phyloP scores from a whole-genome alignment of 2,113 vertebrate species.

The Proteles cristata region DNA sequence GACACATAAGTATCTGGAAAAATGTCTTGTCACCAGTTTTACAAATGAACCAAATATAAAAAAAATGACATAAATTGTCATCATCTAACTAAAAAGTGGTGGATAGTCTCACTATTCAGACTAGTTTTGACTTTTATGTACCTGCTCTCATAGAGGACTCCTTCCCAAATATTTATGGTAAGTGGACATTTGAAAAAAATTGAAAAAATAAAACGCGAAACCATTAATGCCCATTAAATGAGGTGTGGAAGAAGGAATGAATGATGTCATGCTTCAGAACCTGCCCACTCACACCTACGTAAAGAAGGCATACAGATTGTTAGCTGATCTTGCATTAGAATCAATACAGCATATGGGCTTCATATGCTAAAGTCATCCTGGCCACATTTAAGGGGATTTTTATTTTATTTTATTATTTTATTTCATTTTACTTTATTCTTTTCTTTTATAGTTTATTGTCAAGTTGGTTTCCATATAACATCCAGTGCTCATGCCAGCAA shows the following conservation, averaged over 20 bases:
- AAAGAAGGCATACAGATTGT: background rate
- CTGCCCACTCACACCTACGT: background rate
- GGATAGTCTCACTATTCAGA: background rate
- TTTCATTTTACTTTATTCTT: too few species aligned
- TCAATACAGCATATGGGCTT: background rate
- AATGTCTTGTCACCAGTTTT: background rate
- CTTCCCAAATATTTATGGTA: conserved; percentile 12
- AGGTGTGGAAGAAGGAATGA: background rate
- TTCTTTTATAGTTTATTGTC: too few species aligned
- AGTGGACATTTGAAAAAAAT: background rate
- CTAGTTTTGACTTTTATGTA: background rate
- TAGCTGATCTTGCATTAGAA: background rate
- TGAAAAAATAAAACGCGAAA: conserved; percentile 17
- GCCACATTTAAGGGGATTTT: background rate
- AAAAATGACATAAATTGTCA: background rate
- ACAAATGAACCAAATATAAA: background rate
- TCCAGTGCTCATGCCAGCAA: too few species aligned
- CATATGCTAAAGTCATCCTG: background rate
- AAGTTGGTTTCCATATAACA: too few species aligned
- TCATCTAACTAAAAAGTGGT: background rate
- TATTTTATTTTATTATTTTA: too few species aligned
- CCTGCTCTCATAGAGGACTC: background rate
- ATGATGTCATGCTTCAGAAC: background rate
- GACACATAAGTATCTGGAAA: background rate
- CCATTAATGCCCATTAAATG: background rate